These are phyloP conservation scores for Gracilinanus agilis DNA, from an alignment of 2,113 vertebrate genomes.

Conservation along the genomic window DNA sequence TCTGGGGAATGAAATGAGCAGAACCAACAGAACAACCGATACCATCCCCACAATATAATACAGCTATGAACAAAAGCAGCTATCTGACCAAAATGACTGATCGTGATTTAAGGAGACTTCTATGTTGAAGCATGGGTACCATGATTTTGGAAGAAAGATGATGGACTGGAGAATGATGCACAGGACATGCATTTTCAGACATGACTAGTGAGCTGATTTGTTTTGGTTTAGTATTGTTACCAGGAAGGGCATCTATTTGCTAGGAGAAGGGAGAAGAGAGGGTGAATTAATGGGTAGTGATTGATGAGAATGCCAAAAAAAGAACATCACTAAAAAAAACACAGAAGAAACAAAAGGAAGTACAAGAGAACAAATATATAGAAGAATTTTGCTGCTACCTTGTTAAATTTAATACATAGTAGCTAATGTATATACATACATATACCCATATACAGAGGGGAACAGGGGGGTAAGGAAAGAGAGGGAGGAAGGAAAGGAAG, in stretches of 20 bases:
- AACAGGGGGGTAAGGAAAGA: no score
- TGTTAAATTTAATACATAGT: neutral
- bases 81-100: neutral
- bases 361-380: neutral
- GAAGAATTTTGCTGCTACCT: neutral
- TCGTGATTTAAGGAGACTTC: neutral
- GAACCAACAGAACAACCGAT: neutral
- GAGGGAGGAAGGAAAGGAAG: neutral
- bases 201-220: neutral
- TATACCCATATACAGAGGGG: neutral
- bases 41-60: neutral
- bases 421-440: no score
- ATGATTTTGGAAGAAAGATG: neutral
- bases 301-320: neutral
- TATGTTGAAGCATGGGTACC: neutral
- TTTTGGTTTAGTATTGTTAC: neutral
- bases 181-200: neutral
- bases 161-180: neutral
- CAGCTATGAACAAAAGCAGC: neutral
- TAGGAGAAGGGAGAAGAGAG: neutral
- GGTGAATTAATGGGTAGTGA: neutral
- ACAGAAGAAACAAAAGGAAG: neutral
- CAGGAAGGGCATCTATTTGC: neutral
- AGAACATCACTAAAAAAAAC: neutral
- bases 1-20: neutral